Base-by-base conservation (phyloP, 2,113 vertebrate species). In the Oryzias javanicus region DNA sequence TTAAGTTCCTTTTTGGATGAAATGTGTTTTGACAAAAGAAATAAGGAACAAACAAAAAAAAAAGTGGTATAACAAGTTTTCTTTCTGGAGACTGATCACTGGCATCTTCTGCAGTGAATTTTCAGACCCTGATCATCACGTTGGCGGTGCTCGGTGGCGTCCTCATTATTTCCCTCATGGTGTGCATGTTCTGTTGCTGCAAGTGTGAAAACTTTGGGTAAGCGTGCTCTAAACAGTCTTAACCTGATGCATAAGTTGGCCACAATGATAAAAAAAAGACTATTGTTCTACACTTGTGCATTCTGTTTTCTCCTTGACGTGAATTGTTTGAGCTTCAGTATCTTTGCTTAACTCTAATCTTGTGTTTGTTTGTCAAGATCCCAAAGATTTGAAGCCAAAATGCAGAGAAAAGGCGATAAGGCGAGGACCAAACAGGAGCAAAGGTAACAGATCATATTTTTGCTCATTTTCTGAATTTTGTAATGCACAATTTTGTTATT, bases 101-200 rank as follows among this genome's bases (percentile, higher is more conserved):
- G 6, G 1, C 19, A 18, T 45, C 25, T 5, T 63, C 27, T 61
- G 4, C 49, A 99, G 97, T 99, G 84, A 96, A 99, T 88, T 99
- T 99, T 27, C 94, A 97, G 92, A 91, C 84, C 0, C 40, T 99
- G 82, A 98, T 98, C 49, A 98, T 98, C 57, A 74, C 93, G 0
- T 75, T 98, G 88, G 92, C 95, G 0, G 95, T 97, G 77, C 14
- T 94, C 7, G 94, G 91, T 42, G 96, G 85, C 3, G 4, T 81
- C 1, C 14, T 97, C 46, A 90, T 99, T 48, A 81, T 99, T 20
- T 88, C 60, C 4, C 0, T 98, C 42, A n/a, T 92, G 0, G 4
- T 93, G 61, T 98, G 95, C 77, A 90, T 96, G 69, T 97, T 92
- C 88, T 92, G 90, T 78, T 96, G 92, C 82, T 98, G 95, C 83